Conservation (phyloP, 2,888 invertebrate species). For the Arctia plantaginis region DNA sequence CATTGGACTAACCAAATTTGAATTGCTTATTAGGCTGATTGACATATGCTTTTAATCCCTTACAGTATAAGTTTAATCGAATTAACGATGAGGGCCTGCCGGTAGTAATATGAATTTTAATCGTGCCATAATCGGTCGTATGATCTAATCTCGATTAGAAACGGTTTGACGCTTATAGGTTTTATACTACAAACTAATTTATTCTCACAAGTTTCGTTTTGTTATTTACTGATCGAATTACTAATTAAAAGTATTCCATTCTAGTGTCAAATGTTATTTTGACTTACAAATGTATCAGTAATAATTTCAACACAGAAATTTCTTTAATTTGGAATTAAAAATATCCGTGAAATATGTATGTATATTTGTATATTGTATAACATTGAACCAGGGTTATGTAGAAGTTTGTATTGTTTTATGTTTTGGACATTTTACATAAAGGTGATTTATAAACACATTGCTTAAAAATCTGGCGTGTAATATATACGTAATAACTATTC, state of each 20-base stretch:
- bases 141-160: conserved; percentile 68
- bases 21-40: conserved; percentile 83
- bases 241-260: not conserved
- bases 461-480: too few species aligned
- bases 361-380: not conserved
- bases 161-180: conserved; percentile 63
- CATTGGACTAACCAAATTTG: conserved; percentile 80
- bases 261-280: not conserved
- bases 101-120: conserved; percentile 58
- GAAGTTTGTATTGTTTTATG: too few species aligned
- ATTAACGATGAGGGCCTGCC: conserved; percentile 52
- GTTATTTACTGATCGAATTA: conserved; percentile 24
- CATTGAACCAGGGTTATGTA: not conserved
- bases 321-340: not conserved
- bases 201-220: conserved; percentile 50
- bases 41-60: conserved; percentile 75
- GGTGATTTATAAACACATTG: too few species aligned
- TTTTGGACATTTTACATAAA: too few species aligned
- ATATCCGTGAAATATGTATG: not conserved
- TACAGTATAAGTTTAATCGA: conserved; percentile 70
- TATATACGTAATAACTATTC: too few species aligned
- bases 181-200: conserved; percentile 63
- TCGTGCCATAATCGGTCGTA: conserved; percentile 59
- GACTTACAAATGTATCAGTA: not conserved
- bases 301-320: not conserved